Evolutionary conservation across 2,113 vertebrate genomes (phyloP), one percentile per base, ranked within the genome.

Genomic region (Hiodon tergisus): DNA sequence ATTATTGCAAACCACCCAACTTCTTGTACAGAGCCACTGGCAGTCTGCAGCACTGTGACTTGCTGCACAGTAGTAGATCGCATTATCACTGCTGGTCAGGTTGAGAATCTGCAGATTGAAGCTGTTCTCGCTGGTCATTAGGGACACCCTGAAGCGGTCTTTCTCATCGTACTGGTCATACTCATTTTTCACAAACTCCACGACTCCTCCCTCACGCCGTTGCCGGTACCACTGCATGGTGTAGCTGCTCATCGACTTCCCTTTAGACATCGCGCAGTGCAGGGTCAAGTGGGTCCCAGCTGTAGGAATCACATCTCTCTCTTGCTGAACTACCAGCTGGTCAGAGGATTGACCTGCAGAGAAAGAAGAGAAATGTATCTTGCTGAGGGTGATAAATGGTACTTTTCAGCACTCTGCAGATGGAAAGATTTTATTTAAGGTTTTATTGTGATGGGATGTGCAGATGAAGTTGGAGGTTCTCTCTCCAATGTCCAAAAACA

Each of bases 211-310:
- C 0, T 72, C 10, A 60, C 67, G 67, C 0, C 59, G 62, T 74
- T 85, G 83, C 14, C 68, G 68, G 77, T 88, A 90, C 90, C 89
- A 91, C 0, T 57, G 2, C 88, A 91, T 90, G 7, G 76, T 86
- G 8, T 81, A 66, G 78, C 85, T 84, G 74, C 10, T 0, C 86
- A 91, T 88, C 69, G 74, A 75, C 7, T 53, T 6, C 16, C 78
- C 84, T 13, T 59, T 0, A 17, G 78, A 78, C 71, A 87, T 46
- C 58, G 65, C 81, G 76, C 90, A 91, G 48, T 78, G 31, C 7
- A 90, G 68, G 0, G 0, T 67, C n/a, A 85, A 65, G 0, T 5
- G 16, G 13, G 0, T 9, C 31, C 77, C 83, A 3, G 2, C 66
- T 1, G 4, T 4, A 14, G 59, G 46, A 0, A 11, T 9, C 16